Evolutionary conservation across 2,113 vertebrate species (phyloP).

Genomic region (Corythornis vintsioides): DNA sequence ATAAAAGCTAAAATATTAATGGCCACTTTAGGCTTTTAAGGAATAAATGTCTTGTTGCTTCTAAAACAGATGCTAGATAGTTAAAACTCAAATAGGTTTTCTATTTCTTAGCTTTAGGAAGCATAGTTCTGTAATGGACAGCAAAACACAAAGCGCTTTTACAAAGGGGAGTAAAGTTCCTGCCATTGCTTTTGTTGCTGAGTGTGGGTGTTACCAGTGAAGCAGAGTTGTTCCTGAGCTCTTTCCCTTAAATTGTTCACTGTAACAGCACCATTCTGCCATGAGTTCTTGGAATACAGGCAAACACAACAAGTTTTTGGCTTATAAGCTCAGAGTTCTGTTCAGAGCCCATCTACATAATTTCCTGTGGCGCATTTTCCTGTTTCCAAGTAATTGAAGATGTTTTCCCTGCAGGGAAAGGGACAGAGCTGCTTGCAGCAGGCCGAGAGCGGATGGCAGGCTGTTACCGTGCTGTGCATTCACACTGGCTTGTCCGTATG

Average conservation of each 20-base stretch:
- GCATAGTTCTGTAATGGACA: not conserved
- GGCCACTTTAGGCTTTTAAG: not conserved
- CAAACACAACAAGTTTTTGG: not conserved
- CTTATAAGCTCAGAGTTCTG: not conserved
- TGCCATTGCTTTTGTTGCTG: not conserved
- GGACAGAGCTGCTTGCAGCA: not conserved
- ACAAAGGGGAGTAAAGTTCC: not conserved
- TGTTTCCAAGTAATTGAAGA: not conserved
- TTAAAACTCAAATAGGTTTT: not conserved
- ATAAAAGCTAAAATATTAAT: not conserved
- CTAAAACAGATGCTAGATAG: not conserved
- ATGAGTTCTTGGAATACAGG: not conserved
- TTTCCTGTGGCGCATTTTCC: not conserved
- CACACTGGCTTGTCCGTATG: not conserved
- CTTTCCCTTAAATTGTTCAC: not conserved
- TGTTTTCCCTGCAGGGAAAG: not conserved
- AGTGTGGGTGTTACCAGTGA: not conserved
- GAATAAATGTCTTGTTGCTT: not conserved
- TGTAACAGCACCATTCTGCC: not conserved
- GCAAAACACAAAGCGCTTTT: not conserved
- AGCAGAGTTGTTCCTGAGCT: not conserved
- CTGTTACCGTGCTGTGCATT: not conserved
- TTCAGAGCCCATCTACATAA: not conserved
- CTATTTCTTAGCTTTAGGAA: not conserved
- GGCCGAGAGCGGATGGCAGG: rapidly evolving